Evolutionary conservation across 2,888 invertebrate species (phyloP), one percentile per base, ranked within the genome.

Genomic region (Ametastegia equiseti): DNA sequence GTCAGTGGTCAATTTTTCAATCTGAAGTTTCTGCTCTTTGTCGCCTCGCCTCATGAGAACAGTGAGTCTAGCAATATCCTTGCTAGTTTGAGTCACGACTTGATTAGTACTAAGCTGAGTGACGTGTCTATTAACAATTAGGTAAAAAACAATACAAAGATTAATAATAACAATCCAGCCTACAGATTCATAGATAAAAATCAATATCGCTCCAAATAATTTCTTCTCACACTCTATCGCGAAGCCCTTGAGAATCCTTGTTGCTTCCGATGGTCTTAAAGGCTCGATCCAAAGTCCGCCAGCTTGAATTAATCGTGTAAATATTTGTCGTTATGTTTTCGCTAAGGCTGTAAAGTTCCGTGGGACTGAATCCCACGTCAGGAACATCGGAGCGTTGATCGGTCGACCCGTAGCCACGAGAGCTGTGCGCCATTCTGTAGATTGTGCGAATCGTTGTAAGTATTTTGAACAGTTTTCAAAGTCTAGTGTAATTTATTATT

Each of bases 281-380:
- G 86, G 95, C 95, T 89, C 94, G 95, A 89, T 97, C 96, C 85
- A 97, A 91, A 4, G 94, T 93, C 86, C 94, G 94, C 90, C 96
- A 94, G 83, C 95, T 96, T 65, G 95, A 94, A 88, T 96, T 96
- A 77, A 97, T 95, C 0, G 95, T 94, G 88, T 95, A 96, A 80
- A 97, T 95, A 91, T 97, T 97, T 80, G 96, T 95, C 0, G 95
- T 96, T 82, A 97, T 96, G 87, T 95, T 95, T 90, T 97, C 97
- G 88, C 96, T 96, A 69, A 97, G 92, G 88, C 95, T 95, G 90
- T 96, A 95, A 83, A 97, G 94, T 91, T 96, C 96, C 1, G 95
- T 95, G 2, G 95, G 95, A 87, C 95, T 95, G 89, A 95, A 95
- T 69, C 94, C 95, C 33, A 97, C 96, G 69, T 95, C 94, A 83